Conservation (phyloP, 2,888 invertebrate genomes). For the Caenorhabditis sp. region DNA sequence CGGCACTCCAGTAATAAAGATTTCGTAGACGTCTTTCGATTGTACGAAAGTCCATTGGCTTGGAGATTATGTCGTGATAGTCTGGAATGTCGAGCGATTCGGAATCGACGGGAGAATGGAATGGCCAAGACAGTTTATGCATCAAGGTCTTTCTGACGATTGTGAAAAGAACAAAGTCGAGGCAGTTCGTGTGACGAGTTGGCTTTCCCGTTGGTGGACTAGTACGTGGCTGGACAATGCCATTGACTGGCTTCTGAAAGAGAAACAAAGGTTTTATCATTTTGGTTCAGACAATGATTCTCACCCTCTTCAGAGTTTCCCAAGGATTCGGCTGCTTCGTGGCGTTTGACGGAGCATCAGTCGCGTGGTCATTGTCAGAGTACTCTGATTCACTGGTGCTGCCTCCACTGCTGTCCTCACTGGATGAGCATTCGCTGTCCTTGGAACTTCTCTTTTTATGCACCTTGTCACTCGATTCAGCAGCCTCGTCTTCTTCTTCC, state of each 20-base stretch:
- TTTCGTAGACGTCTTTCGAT: constrained; percentile 95
- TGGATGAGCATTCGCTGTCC: background rate
- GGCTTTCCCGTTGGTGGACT: constrained; percentile 89
- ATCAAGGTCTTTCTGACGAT: constrained; percentile 97
- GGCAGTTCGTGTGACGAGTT: constrained; percentile 92
- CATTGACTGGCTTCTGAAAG: constrained; percentile 88
- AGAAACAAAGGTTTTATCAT: no score
- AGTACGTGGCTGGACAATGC: constrained; percentile 88
- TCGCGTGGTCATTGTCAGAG: background rate
- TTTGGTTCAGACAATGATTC: no score
- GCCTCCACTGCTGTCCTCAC: background rate
- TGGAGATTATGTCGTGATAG: constrained; percentile 96
- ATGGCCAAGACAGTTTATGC: constrained; percentile 99
- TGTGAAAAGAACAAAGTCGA: constrained; percentile 92
- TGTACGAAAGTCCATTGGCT: constrained; percentile 97
- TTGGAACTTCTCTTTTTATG: background rate
- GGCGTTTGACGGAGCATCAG: background rate
- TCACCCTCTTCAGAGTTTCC: constrained; percentile 42
- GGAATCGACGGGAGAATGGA: constrained; percentile 97
- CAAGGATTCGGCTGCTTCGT: constrained; percentile 14
- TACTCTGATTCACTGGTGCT: constrained; percentile 2
- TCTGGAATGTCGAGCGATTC: constrained; percentile 96
- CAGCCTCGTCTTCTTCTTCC: background rate
- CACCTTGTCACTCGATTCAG: background rate
- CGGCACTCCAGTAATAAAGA: constrained; percentile 93